Evolutionary conservation across 2,888 invertebrate species (phyloP), one percentile per base, ranked within the genome.

Genomic region (Eupsilia transversa): DNA sequence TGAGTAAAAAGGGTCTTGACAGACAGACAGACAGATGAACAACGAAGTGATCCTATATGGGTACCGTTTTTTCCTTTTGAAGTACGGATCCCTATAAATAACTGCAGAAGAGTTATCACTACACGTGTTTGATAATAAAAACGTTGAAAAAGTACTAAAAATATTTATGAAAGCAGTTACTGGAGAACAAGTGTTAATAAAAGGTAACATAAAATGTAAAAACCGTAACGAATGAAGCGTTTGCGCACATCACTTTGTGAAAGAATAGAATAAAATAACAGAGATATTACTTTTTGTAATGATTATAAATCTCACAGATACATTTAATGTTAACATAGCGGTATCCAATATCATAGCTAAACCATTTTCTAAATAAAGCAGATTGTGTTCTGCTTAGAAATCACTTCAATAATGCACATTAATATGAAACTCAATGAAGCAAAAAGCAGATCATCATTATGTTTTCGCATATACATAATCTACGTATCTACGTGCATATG

Each of bases 401-500:
- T 80, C 71, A 14, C 0, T 52, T 30, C 6, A 57, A 59, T 27
- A 4, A 63, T 63, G 33, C 38, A 72, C 63, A 77, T 14, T 33
- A 49, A 79, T 41, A 49, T 7, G 30, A 52, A 14, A 52, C 3
- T 20, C 61, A 41, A 54, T 63, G 73, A 57, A 57, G 76, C 61
- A 41, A 23, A 41, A 46, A 33, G 41, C 61, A 41, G 46, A 77
- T 56, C 46, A 30, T 56, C 33, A 80, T 61, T 80, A 76, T 61
- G 27, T 27, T 61, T 38, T 79, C 79, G 38, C 33, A 35, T 72
- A 63, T 54, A 76, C 43, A 72, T 76, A 79, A 76, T 79, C 20
- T n/a, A 17, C 17, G 30, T 23, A 46, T 30, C 12, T 60, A 23
- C 10, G 33, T 71, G 14, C 30, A 52, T 76, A 60, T 17, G 38